Evolutionary conservation across 2,888 invertebrate genomes (phyloP).

Genomic region (Perizoma affinitatum): DNA sequence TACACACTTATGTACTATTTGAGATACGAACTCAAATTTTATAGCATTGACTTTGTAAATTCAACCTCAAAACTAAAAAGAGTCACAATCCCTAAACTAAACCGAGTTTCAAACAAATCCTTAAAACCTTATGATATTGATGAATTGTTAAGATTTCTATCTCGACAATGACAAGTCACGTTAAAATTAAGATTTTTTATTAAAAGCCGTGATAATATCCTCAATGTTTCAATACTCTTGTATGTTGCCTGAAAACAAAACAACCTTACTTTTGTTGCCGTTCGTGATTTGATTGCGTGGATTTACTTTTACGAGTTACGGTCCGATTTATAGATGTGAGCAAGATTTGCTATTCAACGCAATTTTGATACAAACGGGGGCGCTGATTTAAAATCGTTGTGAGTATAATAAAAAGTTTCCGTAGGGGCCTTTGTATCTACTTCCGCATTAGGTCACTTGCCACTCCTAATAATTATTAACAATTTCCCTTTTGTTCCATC

Average conservation of each 20-base stretch:
- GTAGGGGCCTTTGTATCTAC: constrained; percentile 35
- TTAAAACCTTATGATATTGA: no score
- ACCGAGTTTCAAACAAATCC: no score
- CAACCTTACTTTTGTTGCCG: constrained; percentile 75
- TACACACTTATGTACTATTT: no score
- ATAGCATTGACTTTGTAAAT: no score
- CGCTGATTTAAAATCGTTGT: constrained; percentile 46
- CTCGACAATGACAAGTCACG: no score
- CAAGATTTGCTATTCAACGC: constrained; percentile 18
- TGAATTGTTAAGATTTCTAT: no score
- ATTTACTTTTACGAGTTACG: constrained; percentile 74
- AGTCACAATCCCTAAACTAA: no score
- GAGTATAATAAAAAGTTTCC: constrained; percentile 10
- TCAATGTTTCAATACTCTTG: constrained; percentile 38
- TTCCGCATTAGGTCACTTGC: constrained; percentile 44
- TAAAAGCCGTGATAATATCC: no score
- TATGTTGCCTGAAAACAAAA: constrained; percentile 73
- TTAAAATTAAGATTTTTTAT: no score
- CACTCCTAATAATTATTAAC: constrained; percentile 14
- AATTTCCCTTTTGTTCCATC: constrained; percentile 28
- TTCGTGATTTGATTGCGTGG: constrained; percentile 80
- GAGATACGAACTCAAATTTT: no score
- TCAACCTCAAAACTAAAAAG: no score
- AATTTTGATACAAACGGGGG: constrained; percentile 39
- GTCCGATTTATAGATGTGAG: constrained; percentile 73